A percentile compares a stretch with the other conserved stretches of the same genome.
Evolutionary conservation across 2,113 vertebrate species (phyloP).

Genomic region (Pygoscelis antarcticus): DNA sequence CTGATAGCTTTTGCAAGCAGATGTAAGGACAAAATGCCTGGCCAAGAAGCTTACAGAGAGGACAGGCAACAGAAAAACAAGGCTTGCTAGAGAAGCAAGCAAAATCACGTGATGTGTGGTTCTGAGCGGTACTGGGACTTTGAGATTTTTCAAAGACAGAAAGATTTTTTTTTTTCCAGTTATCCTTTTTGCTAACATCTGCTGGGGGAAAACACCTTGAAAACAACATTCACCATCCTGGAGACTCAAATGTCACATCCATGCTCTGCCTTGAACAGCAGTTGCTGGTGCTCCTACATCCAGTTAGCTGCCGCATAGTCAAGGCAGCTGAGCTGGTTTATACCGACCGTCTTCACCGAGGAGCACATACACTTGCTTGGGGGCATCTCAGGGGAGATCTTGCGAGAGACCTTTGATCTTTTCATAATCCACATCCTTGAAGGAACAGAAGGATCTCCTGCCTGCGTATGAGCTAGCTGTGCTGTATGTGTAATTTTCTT

Average conservation of each 20-base stretch:
- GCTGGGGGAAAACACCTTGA: neutral
- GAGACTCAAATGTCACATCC: neutral
- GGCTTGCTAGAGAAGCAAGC: neutral
- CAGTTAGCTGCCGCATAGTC: neutral
- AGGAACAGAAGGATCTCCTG: neutral
- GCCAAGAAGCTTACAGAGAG: neutral
- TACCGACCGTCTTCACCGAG: neutral
- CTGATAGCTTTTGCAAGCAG: neutral
- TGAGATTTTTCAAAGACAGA: neutral
- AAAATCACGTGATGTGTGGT: neutral
- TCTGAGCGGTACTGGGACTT: neutral
- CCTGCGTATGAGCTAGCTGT: neutral
- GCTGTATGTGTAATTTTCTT: neutral
- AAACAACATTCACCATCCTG: neutral
- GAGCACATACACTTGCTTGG: neutral
- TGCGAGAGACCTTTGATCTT: neutral
- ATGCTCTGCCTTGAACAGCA: rapidly evolving
- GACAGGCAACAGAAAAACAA: neutral
- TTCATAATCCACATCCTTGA: neutral
- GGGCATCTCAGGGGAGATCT: neutral
- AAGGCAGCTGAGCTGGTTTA: neutral
- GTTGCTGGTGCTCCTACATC: neutral
- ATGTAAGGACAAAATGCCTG: neutral
- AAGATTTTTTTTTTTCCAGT: neutral
- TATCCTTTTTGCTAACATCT: neutral